These are phyloP conservation scores for Cyclura pinguis DNA, from an alignment of 2,797 vertebrate genomes.

Conservation along the genomic window DNA sequence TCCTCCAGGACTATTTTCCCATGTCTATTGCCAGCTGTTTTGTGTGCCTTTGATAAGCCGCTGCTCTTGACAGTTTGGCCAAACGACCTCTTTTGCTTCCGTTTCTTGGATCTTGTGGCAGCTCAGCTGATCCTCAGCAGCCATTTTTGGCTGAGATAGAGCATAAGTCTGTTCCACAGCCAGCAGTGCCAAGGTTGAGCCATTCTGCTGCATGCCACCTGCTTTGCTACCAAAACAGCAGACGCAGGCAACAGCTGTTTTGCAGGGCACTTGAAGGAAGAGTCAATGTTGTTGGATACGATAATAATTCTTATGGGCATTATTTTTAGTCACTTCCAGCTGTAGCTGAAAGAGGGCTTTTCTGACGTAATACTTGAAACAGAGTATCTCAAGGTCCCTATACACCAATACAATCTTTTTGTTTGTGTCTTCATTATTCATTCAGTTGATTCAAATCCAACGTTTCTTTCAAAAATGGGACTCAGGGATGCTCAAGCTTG, in stretches of 20 bases:
- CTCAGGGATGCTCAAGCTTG: not conserved
- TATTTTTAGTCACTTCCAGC: not conserved
- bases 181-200: not conserved
- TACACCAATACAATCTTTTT: not conserved
- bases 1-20: slow-evolving; percentile 11
- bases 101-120: not conserved
- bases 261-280: not conserved
- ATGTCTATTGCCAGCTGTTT: slow-evolving; percentile 18
- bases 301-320: not conserved
- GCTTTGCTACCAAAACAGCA: not conserved
- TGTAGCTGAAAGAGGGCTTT: not conserved
- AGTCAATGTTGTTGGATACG: not conserved
- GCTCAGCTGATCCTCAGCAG: not conserved
- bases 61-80: not conserved
- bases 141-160: not conserved
- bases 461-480: not conserved
- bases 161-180: not conserved
- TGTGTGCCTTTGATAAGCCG: slow-evolving; percentile 10
- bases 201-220: not conserved
- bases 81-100: not conserved
- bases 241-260: not conserved
- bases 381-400: not conserved
- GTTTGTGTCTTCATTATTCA: not conserved
- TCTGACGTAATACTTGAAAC: not conserved
- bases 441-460: not conserved